phyloP scores from a whole-genome alignment of 2,888 invertebrate species.

The Stenchaetothrips biformis region DNA sequence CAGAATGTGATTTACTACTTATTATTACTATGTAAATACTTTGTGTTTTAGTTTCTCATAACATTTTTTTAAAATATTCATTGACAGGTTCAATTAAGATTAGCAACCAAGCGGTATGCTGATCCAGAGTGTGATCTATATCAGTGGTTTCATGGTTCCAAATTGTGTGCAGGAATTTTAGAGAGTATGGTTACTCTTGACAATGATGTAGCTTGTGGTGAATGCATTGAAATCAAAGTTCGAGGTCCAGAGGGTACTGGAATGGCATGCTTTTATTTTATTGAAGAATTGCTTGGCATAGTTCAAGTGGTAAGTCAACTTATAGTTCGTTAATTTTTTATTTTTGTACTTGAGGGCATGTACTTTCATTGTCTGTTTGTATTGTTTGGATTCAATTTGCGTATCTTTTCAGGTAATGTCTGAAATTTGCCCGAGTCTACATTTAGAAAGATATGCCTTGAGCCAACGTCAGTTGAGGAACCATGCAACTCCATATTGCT shows the following conservation, averaged over 20 bases:
- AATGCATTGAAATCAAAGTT: conserved; percentile 61
- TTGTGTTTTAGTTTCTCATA: neutral
- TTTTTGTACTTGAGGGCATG: neutral
- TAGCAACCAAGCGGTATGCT: conserved; percentile 52
- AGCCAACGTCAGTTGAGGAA: conserved; percentile 56
- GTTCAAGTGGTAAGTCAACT: conserved; percentile 52
- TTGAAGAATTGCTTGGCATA: conserved; percentile 61
- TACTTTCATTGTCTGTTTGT: conserved; percentile 29
- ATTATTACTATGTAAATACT: too few species aligned
- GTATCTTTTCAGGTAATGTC: conserved; percentile 52
- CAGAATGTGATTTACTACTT: too few species aligned
- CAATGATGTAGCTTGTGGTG: conserved; percentile 48
- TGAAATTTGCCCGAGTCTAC: conserved; percentile 62
- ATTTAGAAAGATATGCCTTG: conserved; percentile 60
- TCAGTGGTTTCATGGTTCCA: conserved; percentile 68
- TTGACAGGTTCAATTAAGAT: conserved; percentile 54
- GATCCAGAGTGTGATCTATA: conserved; percentile 57
- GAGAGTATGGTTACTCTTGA: conserved; percentile 64
- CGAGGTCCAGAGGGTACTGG: conserved; percentile 57
- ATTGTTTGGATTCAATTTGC: conserved; percentile 10
- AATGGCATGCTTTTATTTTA: conserved; percentile 60
- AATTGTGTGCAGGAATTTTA: conserved; percentile 60
- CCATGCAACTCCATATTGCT: conserved; percentile 46
- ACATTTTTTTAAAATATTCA: neutral
- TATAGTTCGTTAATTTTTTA: neutral